These are phyloP conservation scores for Fragum sueziense DNA, from an alignment of 2,888 invertebrate species.

Conservation along the genomic window DNA sequence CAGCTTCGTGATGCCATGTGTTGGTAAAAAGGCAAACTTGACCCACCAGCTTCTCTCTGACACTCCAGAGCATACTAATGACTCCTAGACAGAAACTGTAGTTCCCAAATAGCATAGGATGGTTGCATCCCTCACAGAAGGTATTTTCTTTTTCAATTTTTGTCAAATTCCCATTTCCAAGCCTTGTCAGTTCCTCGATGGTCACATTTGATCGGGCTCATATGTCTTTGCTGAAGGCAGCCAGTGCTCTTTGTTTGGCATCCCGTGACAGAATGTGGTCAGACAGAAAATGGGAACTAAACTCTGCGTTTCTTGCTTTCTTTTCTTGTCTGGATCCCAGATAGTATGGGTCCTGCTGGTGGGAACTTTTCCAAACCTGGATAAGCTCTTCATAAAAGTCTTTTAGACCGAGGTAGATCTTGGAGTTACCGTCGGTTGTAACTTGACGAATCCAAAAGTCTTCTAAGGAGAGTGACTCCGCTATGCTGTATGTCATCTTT, in stretches of 20 bases:
- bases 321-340: constrained; percentile 11
- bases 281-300: constrained; percentile 19
- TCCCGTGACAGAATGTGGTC: constrained; percentile 1
- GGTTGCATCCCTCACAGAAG: constrained; percentile 8
- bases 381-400: neutral
- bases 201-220: constrained; percentile 15
- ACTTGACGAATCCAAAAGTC: constrained; percentile 16
- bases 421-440: constrained; percentile 22
- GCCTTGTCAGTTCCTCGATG: constrained; percentile 11
- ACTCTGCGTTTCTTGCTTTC: constrained; percentile 13
- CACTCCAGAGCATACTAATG: constrained; percentile 7
- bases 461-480: constrained; percentile 21
- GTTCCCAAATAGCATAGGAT: constrained; percentile 15
- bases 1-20: constrained; percentile 12
- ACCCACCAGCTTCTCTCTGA: constrained; percentile 13
- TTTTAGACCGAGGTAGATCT: constrained; percentile 9
- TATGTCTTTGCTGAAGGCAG: constrained; percentile 24
- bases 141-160: neutral
- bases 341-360: constrained; percentile 15
- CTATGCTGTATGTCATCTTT: constrained; percentile 18
- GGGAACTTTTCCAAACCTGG: constrained; percentile 1
- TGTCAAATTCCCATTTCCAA: neutral
- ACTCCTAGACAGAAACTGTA: constrained; percentile 21
- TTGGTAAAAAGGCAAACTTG: constrained; percentile 4
- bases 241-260: constrained; percentile 6